Evolutionary conservation across 2,797 vertebrate species (phyloP).

Genomic region (Pangasius larnaudii): DNA sequence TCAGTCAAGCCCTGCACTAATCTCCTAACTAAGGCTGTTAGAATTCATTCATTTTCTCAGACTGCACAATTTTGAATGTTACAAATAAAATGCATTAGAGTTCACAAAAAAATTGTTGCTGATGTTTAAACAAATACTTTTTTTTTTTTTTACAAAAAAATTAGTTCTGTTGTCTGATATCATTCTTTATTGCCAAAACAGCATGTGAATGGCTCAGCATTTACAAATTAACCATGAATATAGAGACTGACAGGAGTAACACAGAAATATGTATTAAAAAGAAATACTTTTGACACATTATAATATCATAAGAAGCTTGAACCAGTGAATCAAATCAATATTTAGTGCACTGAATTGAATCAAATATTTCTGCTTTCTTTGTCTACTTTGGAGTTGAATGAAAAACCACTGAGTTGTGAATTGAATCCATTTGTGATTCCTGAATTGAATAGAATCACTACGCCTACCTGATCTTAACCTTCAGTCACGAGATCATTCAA

Average conservation of each 20-base stretch:
- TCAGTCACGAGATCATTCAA: background rate
- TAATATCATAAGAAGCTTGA: background rate
- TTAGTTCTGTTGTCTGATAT: too few species aligned
- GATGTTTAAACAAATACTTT: background rate
- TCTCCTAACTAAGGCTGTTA: background rate
- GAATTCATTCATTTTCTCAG: background rate
- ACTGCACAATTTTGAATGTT: background rate
- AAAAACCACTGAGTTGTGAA: background rate
- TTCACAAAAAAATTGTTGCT: background rate
- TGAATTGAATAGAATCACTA: background rate
- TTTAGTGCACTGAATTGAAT: background rate
- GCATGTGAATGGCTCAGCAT: background rate
- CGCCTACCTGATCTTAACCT: background rate
- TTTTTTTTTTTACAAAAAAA: background rate
- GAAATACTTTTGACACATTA: background rate
- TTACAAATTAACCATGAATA: background rate
- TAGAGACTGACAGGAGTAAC: background rate
- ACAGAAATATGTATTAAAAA: background rate
- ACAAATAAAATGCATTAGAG: background rate
- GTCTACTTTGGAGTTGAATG: background rate
- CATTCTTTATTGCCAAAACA: background rate
- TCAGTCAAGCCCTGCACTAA: constrained; percentile 1
- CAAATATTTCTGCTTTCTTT: background rate
- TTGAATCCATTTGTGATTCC: background rate
- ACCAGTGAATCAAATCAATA: background rate